A percentile compares a stretch with the other conserved stretches of the same genome.
These are phyloP conservation scores for Nysson spinosus DNA, from an alignment of 2,888 invertebrate species.

Conservation along the genomic window DNA sequence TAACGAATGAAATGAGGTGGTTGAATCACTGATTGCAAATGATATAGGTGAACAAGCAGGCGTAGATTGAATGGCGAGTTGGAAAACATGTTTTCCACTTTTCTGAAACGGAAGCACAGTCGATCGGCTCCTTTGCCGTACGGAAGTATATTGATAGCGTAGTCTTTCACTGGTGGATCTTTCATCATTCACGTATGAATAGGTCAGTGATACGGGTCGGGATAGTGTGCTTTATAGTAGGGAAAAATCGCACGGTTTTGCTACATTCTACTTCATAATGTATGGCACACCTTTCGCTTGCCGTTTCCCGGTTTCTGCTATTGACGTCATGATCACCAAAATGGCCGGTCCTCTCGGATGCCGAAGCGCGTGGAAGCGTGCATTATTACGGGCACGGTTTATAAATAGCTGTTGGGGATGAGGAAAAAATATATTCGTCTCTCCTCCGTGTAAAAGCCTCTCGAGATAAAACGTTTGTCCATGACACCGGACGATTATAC, in stretches of 20 bases:
- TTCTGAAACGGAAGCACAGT: no score
- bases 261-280: background rate
- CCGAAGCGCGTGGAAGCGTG: conserved; percentile 25
- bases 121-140: no score
- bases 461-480: conserved; percentile 40
- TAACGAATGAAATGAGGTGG: no score
- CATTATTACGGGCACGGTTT: conserved; percentile 44
- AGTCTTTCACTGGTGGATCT: no score
- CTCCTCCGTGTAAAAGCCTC: conserved; percentile 17
- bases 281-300: conserved; percentile 27
- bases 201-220: conserved; percentile 10
- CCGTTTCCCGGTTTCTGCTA: conserved; percentile 36
- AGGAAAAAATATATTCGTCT: conserved; percentile 26
- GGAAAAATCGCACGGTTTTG: conserved; percentile 4
- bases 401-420: conserved; percentile 39
- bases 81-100: no score
- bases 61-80: no score
- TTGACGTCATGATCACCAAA: conserved; percentile 43
- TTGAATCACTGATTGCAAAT: no score
- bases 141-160: no score
- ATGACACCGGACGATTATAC: conserved; percentile 10
- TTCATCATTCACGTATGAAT: no score
- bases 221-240: no score
- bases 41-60: no score
- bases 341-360: conserved; percentile 41